Conservation (phyloP, 2,113 vertebrate genomes). For the Echinops telfairi region DNA sequence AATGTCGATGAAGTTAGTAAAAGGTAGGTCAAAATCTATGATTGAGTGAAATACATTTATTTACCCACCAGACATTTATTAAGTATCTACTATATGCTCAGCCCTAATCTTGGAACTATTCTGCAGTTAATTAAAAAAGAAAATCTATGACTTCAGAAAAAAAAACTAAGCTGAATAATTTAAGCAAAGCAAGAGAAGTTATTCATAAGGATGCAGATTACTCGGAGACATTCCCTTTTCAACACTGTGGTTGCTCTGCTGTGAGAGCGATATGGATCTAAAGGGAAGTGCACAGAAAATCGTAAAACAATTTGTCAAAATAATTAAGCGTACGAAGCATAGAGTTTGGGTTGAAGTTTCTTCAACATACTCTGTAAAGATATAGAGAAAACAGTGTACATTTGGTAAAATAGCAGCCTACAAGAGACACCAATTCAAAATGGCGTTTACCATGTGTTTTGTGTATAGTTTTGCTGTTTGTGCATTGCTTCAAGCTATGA, state of each 20-base stretch:
- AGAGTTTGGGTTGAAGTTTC: not conserved
- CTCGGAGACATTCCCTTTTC: conserved; percentile 18
- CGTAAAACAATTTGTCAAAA: conserved; percentile 47
- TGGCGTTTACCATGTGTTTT: conserved; percentile 38
- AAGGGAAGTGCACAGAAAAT: conserved; percentile 15
- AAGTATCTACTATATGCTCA: conserved; percentile 29
- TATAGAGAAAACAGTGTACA: not conserved
- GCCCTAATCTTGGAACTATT: conserved; percentile 20
- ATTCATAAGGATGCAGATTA: conserved; percentile 33
- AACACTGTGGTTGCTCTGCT: not conserved
- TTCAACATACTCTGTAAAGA: not conserved
- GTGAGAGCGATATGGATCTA: not conserved
- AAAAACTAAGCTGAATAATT: conserved; percentile 38
- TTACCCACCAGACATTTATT: conserved; percentile 53
- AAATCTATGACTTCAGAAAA: conserved; percentile 32
- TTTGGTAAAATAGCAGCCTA: not conserved
- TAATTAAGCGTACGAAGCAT: conserved; percentile 50
- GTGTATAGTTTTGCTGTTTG: conserved; percentile 11
- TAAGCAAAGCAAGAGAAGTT: conserved; percentile 39
- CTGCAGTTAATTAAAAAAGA: conserved; percentile 69
- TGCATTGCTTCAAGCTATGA: conserved; percentile 13
- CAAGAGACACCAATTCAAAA: not conserved
- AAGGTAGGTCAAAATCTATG: conserved; percentile 14
- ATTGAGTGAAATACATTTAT: conserved; percentile 45
- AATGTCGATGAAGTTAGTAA: not conserved